Evolutionary conservation across 1,140 invertebrate genomes (phyloP).

Genomic region (Conus ventricosus): DNA sequence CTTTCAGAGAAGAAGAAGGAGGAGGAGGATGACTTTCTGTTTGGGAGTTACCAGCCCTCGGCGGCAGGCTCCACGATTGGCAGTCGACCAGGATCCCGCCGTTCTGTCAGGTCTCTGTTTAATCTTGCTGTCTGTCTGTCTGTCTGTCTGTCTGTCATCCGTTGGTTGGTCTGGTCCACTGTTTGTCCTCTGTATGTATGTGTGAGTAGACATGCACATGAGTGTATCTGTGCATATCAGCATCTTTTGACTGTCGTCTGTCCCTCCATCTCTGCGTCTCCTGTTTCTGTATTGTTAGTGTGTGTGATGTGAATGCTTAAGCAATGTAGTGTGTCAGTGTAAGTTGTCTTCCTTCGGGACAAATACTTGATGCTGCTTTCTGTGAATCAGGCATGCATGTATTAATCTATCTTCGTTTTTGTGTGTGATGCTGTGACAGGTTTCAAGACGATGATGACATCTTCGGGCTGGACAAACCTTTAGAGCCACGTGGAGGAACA

Average conservation of each 20-base stretch:
- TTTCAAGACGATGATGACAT: conserved; percentile 66
- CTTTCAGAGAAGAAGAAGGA: conserved; percentile 40
- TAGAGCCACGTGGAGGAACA: conserved; percentile 41
- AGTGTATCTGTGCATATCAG: neutral
- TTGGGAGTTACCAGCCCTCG: conserved; percentile 66
- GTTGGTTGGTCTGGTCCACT: too few relatives aligned
- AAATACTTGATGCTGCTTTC: neutral
- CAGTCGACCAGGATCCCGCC: conserved; percentile 58
- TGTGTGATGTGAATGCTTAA: neutral
- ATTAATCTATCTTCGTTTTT: neutral
- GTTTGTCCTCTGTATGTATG: neutral
- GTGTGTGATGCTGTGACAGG: conserved; percentile 31
- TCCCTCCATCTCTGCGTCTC: neutral
- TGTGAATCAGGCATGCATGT: neutral
- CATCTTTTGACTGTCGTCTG: neutral
- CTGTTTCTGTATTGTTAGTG: neutral
- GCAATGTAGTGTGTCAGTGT: too few relatives aligned
- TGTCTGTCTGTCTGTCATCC: neutral
- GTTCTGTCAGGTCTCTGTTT: conserved; percentile 57
- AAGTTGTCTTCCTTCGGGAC: too few relatives aligned
- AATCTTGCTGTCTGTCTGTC: neutral
- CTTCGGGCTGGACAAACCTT: conserved; percentile 59
- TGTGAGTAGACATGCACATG: neutral
- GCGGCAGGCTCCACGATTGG: conserved; percentile 44
- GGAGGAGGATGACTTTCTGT: conserved; percentile 60